Evolutionary conservation across 1,140 invertebrate genomes (phyloP), one percentile per base, ranked within the genome.

Genomic region (Zeugodacus cucurbitae): DNA sequence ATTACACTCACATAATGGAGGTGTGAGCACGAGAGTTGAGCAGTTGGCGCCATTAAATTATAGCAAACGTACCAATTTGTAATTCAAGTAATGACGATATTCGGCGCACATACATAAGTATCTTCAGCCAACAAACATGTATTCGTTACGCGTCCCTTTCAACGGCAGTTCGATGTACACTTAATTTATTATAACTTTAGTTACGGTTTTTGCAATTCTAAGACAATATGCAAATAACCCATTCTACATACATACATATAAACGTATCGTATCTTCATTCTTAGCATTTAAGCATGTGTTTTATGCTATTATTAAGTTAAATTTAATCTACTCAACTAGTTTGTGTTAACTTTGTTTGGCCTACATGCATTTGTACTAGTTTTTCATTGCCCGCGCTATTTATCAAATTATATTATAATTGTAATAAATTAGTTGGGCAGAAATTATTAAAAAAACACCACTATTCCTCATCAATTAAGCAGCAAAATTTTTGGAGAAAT

Each of bases 131-230:
- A 48, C 14, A 48, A n/a, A 6, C 17, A 62, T 62, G 10, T 62
- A n/a, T 26, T 62, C 58, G 58, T 26, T 26, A 62, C 1, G 58
- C n/a, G 8, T 26, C 22, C 58, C 1, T 62, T 41, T 37, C 34
- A 74, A 37, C 20, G 34, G 17, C 11, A 74, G 67, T 74, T 74
- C 32, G 34, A 41, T 74, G 32, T 41, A 20, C 32, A 37, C 34
- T 74, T 74, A 74, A 74, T 74, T 74, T 74, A 74, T 74, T 74
- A 74, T 74, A 20, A 6, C 22, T 6, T 74, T 74, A 74, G 20
- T 74, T 74, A 20, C 20, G 20, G 67, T 74, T 37, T 34, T 37
- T 74, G 67, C 67, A 74, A 74, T 74, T 74, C 22, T 22, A 41
- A 74, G 32, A 34, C 32, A 41, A 74, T 37, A 41, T 20, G 67